phyloP scores from a whole-genome alignment of 2,888 invertebrate genomes.

The Drosophila affinis region DNA sequence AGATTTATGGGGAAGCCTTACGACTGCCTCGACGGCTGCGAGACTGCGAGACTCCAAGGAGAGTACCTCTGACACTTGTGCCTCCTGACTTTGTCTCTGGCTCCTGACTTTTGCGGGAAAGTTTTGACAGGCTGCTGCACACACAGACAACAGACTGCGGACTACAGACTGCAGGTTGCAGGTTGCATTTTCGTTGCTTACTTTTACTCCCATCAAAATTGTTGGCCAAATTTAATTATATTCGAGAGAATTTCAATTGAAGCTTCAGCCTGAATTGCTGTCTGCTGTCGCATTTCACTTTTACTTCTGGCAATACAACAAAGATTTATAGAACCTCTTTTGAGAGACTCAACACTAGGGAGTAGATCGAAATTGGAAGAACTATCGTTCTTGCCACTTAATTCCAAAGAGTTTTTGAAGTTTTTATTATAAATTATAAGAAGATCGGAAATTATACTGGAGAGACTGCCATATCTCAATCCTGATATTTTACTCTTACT shows the following conservation, averaged over 20 bases:
- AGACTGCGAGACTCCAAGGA: not conserved
- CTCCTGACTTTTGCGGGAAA: slow-evolving; percentile 28
- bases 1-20: slow-evolving; percentile 43
- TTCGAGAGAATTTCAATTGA: not conserved
- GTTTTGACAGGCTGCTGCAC: slow-evolving; percentile 31
- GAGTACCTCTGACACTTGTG: not conserved
- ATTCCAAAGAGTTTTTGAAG: too few relatives aligned
- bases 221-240: slow-evolving; percentile 10
- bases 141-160: too few relatives aligned
- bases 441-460: too few relatives aligned
- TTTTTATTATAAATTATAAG: too few relatives aligned
- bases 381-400: too few relatives aligned
- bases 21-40: not conserved
- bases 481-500: not conserved
- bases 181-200: slow-evolving; percentile 10
- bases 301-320: not conserved
- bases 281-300: not conserved
- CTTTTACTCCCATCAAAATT: slow-evolving; percentile 18
- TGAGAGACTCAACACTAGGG: too few relatives aligned
- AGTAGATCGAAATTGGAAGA: too few relatives aligned
- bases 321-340: too few relatives aligned
- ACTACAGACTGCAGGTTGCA: not conserved
- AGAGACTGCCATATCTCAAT: not conserved
- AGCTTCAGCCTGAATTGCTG: not conserved
- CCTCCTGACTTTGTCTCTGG: slow-evolving; percentile 15